phyloP scores from a whole-genome alignment of 2,888 invertebrate species.

The Cremastinae sp. region DNA sequence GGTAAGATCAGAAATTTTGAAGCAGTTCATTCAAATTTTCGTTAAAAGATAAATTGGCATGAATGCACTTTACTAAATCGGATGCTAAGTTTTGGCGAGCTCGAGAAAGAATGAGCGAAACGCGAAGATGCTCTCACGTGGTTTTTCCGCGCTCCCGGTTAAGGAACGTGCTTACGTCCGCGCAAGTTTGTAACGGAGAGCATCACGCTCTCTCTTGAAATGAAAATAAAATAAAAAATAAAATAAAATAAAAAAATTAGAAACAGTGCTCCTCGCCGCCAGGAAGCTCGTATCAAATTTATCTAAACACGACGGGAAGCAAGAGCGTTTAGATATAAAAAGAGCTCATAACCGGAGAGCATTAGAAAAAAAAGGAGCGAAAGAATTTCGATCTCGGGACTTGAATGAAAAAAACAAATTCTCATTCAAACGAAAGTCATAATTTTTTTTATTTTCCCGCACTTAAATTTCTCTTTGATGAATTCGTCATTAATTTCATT shows the following conservation, averaged over 20 bases:
- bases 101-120: conserved; percentile 1
- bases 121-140: conserved; percentile 48
- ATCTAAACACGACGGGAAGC: conserved; percentile 76
- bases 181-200: conserved; percentile 57
- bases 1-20: too few species aligned
- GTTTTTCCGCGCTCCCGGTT: conserved; percentile 1
- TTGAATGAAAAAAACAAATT: too few species aligned
- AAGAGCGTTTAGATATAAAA: conserved; percentile 58
- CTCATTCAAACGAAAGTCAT: too few species aligned
- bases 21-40: not conserved
- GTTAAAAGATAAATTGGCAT: not conserved
- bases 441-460: too few species aligned
- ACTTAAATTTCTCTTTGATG: too few species aligned
- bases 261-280: conserved; percentile 54
- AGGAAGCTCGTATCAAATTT: conserved; percentile 76
- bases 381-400: conserved; percentile 22
- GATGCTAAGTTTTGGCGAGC: conserved; percentile 15
- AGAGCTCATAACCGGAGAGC: conserved; percentile 27
- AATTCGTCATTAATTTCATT: too few species aligned
- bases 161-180: conserved; percentile 47
- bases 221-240: too few species aligned
- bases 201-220: not conserved
- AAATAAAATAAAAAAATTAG: not conserved
- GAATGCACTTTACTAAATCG: not conserved
- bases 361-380: conserved; percentile 35